These are phyloP conservation scores for Boleophthalmus pectinirostris DNA, from an alignment of 2,113 vertebrate genomes.

Conservation along the genomic window DNA sequence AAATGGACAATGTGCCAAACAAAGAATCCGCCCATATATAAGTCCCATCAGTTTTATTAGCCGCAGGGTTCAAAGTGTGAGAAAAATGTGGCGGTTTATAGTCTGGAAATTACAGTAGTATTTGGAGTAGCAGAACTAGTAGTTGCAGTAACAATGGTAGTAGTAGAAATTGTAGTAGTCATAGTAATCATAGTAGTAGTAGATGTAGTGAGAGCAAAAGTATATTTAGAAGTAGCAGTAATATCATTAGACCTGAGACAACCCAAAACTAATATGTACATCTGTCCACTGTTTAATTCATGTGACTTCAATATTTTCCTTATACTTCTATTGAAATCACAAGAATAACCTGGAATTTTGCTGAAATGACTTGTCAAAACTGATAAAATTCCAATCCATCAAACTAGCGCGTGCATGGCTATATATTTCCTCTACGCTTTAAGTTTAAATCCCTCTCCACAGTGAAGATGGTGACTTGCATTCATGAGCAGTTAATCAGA, in stretches of 20 bases:
- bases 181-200: no score
- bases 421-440: not conserved
- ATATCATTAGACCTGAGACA: not conserved
- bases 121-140: no score
- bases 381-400: slow-evolving; percentile 22
- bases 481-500: slow-evolving; percentile 50
- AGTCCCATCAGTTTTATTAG: no score
- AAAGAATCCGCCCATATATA: no score
- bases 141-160: no score
- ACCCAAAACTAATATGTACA: not conserved
- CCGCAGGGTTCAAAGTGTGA: no score
- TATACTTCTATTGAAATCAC: not conserved
- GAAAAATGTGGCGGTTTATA: no score
- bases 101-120: no score
- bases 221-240: not conserved
- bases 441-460: not conserved
- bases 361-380: not conserved
- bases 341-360: not conserved
- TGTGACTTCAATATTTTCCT: not conserved
- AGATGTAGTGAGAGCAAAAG: not conserved
- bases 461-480: slow-evolving; percentile 2
- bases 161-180: no score
- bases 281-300: not conserved
- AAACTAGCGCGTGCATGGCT: not conserved
- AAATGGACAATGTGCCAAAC: no score